These are phyloP conservation scores for Pollenia labialis DNA, from an alignment of 2,888 invertebrate genomes.

Conservation along the genomic window DNA sequence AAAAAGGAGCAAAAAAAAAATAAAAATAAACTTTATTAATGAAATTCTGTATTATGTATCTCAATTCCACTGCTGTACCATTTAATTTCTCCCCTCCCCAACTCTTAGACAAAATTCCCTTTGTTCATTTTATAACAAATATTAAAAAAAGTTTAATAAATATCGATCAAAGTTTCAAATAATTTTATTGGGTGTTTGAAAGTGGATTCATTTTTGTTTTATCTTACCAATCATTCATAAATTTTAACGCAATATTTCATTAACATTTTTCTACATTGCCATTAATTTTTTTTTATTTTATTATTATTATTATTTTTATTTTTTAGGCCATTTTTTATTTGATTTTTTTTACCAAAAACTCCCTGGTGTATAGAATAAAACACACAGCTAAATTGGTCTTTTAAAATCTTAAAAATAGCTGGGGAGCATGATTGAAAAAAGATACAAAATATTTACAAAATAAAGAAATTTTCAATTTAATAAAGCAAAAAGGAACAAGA, in stretches of 20 bases:
- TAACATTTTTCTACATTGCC: neutral
- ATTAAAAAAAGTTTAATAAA: neutral
- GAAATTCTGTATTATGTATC: no score
- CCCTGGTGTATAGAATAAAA: constrained; percentile 1
- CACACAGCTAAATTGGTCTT: constrained; percentile 10
- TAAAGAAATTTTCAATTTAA: constrained; percentile 4
- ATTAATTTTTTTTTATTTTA: neutral
- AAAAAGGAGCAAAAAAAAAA: no score
- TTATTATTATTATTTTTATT: neutral
- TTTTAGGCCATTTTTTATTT: constrained; percentile 2
- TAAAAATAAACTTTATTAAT: no score
- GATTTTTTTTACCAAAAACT: constrained; percentile 6
- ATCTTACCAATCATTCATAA: constrained; percentile 15
- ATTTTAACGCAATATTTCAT: constrained; percentile 24
- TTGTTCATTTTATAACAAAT: no score
- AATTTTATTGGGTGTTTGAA: neutral
- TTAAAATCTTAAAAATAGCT: neutral
- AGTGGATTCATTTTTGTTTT: neutral
- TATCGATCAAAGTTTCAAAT: constrained; percentile 2
- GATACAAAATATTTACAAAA: constrained; percentile 19
- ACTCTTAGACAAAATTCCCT: no score
- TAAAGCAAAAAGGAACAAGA: neutral
- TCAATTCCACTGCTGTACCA: neutral
- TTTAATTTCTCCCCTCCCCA: neutral
- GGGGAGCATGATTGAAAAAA: neutral